Evolutionary conservation across 2,113 vertebrate genomes (phyloP), one percentile per base, ranked within the genome.

Genomic region (Phrynocephalus versicolor): DNA sequence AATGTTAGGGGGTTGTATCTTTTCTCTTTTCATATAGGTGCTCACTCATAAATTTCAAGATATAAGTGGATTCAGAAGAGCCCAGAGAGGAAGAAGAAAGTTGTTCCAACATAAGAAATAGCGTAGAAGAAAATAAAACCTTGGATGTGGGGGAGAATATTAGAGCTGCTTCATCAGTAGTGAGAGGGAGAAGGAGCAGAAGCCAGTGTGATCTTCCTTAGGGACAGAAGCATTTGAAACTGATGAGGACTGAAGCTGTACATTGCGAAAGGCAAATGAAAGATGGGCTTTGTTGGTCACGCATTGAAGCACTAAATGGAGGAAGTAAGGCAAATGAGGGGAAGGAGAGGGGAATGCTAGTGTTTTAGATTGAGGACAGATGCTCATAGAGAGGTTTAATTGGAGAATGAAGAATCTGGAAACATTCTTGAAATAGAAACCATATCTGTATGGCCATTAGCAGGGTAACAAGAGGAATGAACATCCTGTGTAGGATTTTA

Each of bases 191-290:
- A 9, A 86, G 73, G 67, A 89, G 14, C 88, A 74, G 65, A 88
- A 83, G 74, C 88, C 65, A 85, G 89, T 78, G n/a, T 89, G 89
- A 86, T 75, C 78, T 87, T 30, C n/a, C 8, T 33, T 1, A 33
- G 64, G 90, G 89, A 81, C 84, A 84, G 71, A 90, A 91, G 51
- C 58, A 86, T 51, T 82, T 79, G 58, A 81, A 75, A 85, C 88
- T 82, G 72, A 73, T 25, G 89, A 90, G 87, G 88, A 69, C 7
- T 71, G 90, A 95, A 91, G 77, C 80, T 88, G 89, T 84, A 25
- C 87, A 58, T 27, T 0, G 0, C 70, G 55, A 88, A 39, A 33
- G 67, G 67, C 84, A 79, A 55, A 84, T 79, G 88, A 81, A 81
- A 91, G 73, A 45, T 27, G 33, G 71, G 82, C 75, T 92, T 91